Base-by-base conservation (phyloP, 2,113 vertebrate genomes). In the Odontophorus gujanensis region DNA sequence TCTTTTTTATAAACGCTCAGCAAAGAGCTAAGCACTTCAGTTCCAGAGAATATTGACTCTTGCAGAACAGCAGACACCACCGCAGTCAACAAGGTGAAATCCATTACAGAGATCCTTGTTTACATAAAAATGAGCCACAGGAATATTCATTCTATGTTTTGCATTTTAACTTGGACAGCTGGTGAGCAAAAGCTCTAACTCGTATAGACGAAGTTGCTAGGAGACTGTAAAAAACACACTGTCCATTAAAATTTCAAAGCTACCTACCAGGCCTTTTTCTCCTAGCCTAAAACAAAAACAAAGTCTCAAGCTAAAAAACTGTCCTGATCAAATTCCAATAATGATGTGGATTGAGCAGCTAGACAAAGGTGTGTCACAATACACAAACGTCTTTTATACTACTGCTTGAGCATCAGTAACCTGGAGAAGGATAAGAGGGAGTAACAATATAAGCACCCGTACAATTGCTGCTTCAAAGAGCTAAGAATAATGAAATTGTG, bases 161-260 rank as follows among this genome's bases (percentile, higher is more conserved):
- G 34, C 50, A 86, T 82, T 95, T 82, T 82, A 82, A 75, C 72
- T 79, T 50, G 21, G 77, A 89, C 88, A 93, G 57, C 57, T 89
- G 77, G 81, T 75, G 57, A 85, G n/a, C 53, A 82, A 78, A 65
- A 82, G 45, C 77, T 82, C 45, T n/a, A 28, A 13, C n/a, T 9
- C 18, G 24, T 61, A 75, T 22, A 74, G n/a, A 82, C 38, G 25
- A 92, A 93, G 87, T 65, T 92, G 32, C 65, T 59, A 86, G 50
- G 77, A 92, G 43, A 93, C 66, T 51, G 71, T 17, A 71, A 84
- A 95, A 85, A 10, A 2, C n/a, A 48, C 30, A 1, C 62, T 50
- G 14, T 59, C 32, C 72, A 47, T 24, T 25, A 68, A 32, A 89
- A 71, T 87, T 84, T 92, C 25, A 92, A 24, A 83, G 50, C 26